phyloP scores from a whole-genome alignment of 2,113 vertebrate species.

The Hemichromis elongatus region DNA sequence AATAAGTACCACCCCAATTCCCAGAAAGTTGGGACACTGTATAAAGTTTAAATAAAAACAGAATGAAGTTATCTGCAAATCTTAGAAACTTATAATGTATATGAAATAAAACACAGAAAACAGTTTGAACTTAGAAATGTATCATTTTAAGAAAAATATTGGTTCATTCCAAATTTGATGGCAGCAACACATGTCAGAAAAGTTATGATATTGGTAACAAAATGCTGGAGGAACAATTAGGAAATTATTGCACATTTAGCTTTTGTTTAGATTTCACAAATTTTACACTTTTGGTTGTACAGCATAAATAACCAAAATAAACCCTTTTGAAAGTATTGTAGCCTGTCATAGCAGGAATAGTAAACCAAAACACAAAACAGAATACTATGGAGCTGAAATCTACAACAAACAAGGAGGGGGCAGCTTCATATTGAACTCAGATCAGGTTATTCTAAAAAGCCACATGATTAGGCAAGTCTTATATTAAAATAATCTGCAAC shows the following conservation, averaged over 20 bases:
- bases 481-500: background rate
- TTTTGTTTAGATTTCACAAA: background rate
- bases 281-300: accelerated
- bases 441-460: background rate
- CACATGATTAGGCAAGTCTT: background rate
- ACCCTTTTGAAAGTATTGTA: background rate
- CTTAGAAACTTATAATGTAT: background rate
- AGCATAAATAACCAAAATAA: background rate
- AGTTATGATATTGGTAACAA: no score
- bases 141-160: background rate
- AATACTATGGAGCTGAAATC: background rate
- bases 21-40: background rate
- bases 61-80: background rate
- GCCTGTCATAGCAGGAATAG: accelerated
- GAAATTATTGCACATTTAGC: accelerated
- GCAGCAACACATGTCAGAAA: background rate
- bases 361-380: background rate
- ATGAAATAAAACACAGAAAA: background rate
- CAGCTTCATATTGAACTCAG: background rate
- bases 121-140: background rate
- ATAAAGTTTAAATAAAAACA: background rate
- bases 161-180: background rate
- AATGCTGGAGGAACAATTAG: background rate
- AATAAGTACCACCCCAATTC: background rate
- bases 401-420: background rate